These are phyloP conservation scores for Collichthys lucidus DNA, from an alignment of 2,113 vertebrate species.

Conservation along the genomic window DNA sequence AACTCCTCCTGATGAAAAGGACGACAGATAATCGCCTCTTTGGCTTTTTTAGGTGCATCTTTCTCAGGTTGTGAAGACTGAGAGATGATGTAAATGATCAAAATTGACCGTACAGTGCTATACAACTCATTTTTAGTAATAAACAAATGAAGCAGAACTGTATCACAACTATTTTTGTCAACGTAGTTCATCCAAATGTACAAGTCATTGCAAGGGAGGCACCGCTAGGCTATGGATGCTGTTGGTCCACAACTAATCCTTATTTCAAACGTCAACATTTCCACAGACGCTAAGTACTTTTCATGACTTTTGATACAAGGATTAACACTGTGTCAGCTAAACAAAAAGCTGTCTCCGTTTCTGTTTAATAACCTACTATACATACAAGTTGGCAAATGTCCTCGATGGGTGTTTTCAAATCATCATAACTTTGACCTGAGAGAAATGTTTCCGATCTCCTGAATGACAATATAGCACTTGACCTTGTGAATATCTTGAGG, in stretches of 20 bases:
- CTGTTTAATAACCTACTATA: constrained; percentile 61
- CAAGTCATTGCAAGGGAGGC: constrained; percentile 1
- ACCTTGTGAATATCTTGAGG: constrained; percentile 50
- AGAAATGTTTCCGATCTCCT: constrained; percentile 49
- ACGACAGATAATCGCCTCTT: constrained; percentile 16
- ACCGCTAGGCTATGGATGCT: neutral
- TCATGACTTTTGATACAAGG: constrained; percentile 37
- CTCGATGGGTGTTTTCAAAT: constrained; percentile 48
- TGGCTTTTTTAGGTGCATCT: neutral
- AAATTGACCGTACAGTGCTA: constrained; percentile 16
- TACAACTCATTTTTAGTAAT: constrained; percentile 40
- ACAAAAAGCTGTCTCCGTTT: constrained; percentile 37
- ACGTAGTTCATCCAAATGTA: constrained; percentile 2
- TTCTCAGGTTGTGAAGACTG: constrained; percentile 28
- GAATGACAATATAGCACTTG: constrained; percentile 66
- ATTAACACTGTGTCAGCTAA: constrained; percentile 29
- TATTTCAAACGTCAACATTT: constrained; percentile 22
- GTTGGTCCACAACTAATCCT: constrained; percentile 3
- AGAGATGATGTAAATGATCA: neutral
- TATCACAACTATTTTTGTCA: constrained; percentile 14
- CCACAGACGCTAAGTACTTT: neutral
- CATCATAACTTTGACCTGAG: constrained; percentile 64
- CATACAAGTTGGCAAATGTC: constrained; percentile 83
- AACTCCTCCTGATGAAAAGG: constrained; percentile 58
- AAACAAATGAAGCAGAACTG: constrained; percentile 34